Percentiles rank a stretch among this genome's conserved stretches.
Conservation (phyloP, 2,888 invertebrate genomes). For the Coleophora flavipennella region DNA sequence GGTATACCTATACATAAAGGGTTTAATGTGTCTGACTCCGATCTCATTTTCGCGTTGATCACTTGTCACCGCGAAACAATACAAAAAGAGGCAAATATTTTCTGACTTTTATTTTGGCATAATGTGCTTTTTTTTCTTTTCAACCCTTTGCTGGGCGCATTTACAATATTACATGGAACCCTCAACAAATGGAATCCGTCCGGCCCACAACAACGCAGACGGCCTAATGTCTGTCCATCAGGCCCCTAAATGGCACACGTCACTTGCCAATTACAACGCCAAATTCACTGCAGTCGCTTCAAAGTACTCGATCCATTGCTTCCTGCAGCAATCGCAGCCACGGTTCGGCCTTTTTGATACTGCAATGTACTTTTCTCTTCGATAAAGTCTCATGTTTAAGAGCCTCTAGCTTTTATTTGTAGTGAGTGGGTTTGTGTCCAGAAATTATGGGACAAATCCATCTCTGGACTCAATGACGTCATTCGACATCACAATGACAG, state of each 20-base stretch:
- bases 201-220: slow-evolving; percentile 57
- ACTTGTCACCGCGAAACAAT: too few relatives aligned
- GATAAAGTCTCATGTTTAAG: background rate
- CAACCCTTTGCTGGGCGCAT: slow-evolving; percentile 49
- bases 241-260: slow-evolving; percentile 65
- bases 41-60: too few relatives aligned
- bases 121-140: slow-evolving; percentile 32
- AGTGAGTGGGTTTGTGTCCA: slow-evolving; percentile 41
- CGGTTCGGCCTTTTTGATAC: too few relatives aligned
- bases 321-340: background rate
- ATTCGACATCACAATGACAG: slow-evolving; percentile 64
- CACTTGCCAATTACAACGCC: slow-evolving; percentile 52
- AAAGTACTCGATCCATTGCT: slow-evolving; percentile 24
- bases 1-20: too few relatives aligned
- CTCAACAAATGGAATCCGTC: slow-evolving; percentile 56
- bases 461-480: slow-evolving; percentile 65
- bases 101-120: background rate
- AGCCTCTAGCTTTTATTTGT: slow-evolving; percentile 1
- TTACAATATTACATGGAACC: slow-evolving; percentile 57
- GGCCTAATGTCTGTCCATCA: slow-evolving; percentile 68
- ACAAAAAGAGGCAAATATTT: too few relatives aligned
- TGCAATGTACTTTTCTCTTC: too few relatives aligned
- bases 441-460: slow-evolving; percentile 67
- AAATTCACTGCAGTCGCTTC: slow-evolving; percentile 11
- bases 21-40: too few relatives aligned